A percentile compares a stretch with the other conserved stretches of the same genome.
Evolutionary conservation across 2,797 vertebrate species (phyloP).

Genomic region (Rhynchotus rufescens): DNA sequence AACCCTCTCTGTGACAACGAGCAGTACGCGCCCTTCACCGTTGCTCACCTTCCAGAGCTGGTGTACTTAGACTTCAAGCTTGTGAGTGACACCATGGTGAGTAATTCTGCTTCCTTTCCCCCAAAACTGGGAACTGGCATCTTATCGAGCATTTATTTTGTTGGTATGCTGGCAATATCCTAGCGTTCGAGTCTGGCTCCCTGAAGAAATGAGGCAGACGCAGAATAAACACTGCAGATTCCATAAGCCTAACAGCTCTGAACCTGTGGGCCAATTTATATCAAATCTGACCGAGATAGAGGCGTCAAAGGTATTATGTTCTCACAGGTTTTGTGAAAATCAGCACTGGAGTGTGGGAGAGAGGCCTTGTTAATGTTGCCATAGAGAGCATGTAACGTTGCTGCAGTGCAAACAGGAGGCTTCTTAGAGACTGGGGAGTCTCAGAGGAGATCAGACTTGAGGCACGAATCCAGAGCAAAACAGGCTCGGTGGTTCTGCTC

Average conservation of each 20-base stretch:
- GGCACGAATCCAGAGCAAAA: not conserved
- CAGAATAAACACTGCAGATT: no score
- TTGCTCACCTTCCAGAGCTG: slow-evolving; percentile 86
- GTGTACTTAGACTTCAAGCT: slow-evolving; percentile 86
- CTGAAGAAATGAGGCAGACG: slow-evolving; percentile 5
- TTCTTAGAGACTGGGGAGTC: not conserved
- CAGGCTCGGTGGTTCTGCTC: slow-evolving; percentile 29
- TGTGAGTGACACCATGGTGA: slow-evolving; percentile 83
- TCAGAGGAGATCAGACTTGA: not conserved
- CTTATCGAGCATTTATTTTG: not conserved
- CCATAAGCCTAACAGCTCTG: slow-evolving; percentile 43
- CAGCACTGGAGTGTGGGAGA: slow-evolving; percentile 57
- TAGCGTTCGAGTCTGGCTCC: slow-evolving; percentile 13
- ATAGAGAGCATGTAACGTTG: not conserved
- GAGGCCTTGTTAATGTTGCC: not conserved
- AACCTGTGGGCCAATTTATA: slow-evolving; percentile 65
- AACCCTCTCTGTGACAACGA: slow-evolving; percentile 84
- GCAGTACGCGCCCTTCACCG: slow-evolving; percentile 81
- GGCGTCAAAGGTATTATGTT: slow-evolving; percentile 39
- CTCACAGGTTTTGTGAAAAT: slow-evolving; percentile 49
- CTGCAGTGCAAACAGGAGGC: slow-evolving; percentile 19
- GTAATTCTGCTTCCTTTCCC: slow-evolving; percentile 39
- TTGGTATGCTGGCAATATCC: slow-evolving; percentile 2
- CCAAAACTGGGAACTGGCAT: not conserved
- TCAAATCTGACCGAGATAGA: slow-evolving; percentile 50